These are phyloP conservation scores for Lepus americanus DNA, from an alignment of 2,113 vertebrate species.

Conservation along the genomic window DNA sequence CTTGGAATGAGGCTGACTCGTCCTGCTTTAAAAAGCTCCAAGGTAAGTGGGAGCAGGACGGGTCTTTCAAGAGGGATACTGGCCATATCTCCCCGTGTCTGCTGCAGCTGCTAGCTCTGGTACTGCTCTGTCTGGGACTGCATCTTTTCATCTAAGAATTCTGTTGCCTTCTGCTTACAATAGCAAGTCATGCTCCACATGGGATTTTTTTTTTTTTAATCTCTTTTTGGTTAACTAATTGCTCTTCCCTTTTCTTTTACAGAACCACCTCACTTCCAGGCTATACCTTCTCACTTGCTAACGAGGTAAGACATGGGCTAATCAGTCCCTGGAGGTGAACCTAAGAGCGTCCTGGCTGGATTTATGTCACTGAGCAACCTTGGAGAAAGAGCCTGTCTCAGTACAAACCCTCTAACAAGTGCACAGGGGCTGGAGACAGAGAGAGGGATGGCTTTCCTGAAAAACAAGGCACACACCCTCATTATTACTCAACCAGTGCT, in stretches of 20 bases:
- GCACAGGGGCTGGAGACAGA: neutral
- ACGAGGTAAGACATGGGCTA: slow-evolving; percentile 87
- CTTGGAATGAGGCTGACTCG: slow-evolving; percentile 80
- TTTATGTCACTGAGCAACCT: slow-evolving; percentile 69
- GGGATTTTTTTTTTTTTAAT: slow-evolving; percentile 1
- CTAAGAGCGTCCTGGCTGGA: slow-evolving; percentile 45
- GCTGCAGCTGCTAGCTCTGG: slow-evolving; percentile 31
- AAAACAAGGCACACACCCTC: neutral
- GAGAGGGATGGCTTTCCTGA: neutral
- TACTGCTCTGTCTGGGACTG: slow-evolving; percentile 9
- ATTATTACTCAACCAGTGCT: neutral
- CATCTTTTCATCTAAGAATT: slow-evolving; percentile 44
- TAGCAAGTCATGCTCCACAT: neutral
- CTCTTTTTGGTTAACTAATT: slow-evolving; percentile 67
- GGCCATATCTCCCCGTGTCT: slow-evolving; percentile 15
- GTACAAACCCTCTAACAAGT: slow-evolving; percentile 22
- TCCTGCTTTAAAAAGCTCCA: slow-evolving; percentile 86
- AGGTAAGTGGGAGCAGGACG: slow-evolving; percentile 85
- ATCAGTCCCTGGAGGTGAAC: slow-evolving; percentile 47
- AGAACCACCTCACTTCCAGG: slow-evolving; percentile 78
- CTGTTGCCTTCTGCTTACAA: slow-evolving; percentile 45
- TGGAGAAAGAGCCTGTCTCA: slow-evolving; percentile 70
- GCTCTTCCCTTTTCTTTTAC: slow-evolving; percentile 75
- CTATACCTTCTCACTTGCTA: slow-evolving; percentile 71
- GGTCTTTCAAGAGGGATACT: slow-evolving; percentile 66